Percentiles rank a stretch among this genome's conserved stretches.
These are phyloP conservation scores for Triops cancriformis DNA, from an alignment of 1,140 invertebrate genomes.

Conservation along the genomic window DNA sequence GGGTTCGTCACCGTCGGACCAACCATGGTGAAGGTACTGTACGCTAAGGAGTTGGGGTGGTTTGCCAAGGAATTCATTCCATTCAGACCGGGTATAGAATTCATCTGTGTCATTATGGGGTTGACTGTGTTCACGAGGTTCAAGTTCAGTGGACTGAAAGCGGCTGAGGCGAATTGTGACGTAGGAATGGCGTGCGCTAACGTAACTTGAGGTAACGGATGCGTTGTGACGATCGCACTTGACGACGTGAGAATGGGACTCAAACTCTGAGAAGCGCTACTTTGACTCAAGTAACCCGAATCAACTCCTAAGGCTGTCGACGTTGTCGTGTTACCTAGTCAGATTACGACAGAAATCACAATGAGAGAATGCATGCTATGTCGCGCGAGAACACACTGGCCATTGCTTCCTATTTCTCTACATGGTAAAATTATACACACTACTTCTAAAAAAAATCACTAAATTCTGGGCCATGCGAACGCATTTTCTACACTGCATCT, in stretches of 20 bases:
- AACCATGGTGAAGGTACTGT: slow-evolving; percentile 1
- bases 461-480: background rate
- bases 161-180: background rate
- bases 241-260: slow-evolving; percentile 18
- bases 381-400: background rate
- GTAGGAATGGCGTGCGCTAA: background rate
- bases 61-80: background rate
- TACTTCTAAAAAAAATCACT: background rate
- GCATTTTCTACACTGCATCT: background rate
- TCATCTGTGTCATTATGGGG: background rate
- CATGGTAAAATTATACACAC: background rate
- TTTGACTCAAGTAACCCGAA: slow-evolving; percentile 25
- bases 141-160: background rate
- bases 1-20: background rate
- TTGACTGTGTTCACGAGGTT: background rate
- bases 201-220: background rate
- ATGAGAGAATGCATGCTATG: background rate
- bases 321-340: background rate
- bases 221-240: background rate
- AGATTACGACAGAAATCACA: background rate
- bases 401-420: background rate
- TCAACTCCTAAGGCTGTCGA: slow-evolving; percentile 3
- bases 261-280: slow-evolving; percentile 17
- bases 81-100: background rate
- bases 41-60: background rate